Evolutionary conservation across 2,888 invertebrate genomes (phyloP), one percentile per base, ranked within the genome.

Genomic region (Dasysyrphus tricinctus): DNA sequence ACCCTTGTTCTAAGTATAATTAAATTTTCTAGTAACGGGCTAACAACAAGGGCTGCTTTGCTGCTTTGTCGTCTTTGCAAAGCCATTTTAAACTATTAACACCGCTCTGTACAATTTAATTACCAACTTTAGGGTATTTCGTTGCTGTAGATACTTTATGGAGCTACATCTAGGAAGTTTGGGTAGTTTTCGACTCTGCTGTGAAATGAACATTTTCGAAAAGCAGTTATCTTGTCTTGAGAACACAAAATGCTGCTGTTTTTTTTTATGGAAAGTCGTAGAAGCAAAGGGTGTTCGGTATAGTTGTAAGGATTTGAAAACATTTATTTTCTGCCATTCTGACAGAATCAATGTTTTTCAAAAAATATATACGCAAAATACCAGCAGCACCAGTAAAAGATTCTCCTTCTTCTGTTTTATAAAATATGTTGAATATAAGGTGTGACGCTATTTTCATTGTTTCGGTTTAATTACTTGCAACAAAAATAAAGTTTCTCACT

Each of bases 101-200:
- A 86, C 86, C 86, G 86, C 44, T 86, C 82, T 77, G 79, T 86
- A 81, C 86, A 86, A 86, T 86, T 86, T 86, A 86, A 86, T 86
- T 86, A 86, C 86, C 74, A 82, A 86, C 82, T 81, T 77, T 74
- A 11, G 69, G 65, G 77, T 74, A 24, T 70, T 76, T 65, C 65
- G 37, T 65, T 65, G 39, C 49, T 72, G 67, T 75, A 54, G 32
- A 77, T 49, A 70, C 61, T 39, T 72, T 57, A 72, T 59, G 44
- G 44, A 6, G n/a, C 34, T 49, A 24, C 3, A 24, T 24, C 1
- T 24, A 7, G 3, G 32, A 19, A 16, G 16, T 39, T 49, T 54
- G 61, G 51, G 51, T 63, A 79, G 54, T 72, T 72, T 65, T 70
- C 59, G 39, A 37, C 63, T 67, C 14, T 59, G 54, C 65, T 73